Evolutionary conservation across 2,797 vertebrate genomes (phyloP), one percentile per base, ranked within the genome.

Genomic region (Okamejei kenojei): DNA sequence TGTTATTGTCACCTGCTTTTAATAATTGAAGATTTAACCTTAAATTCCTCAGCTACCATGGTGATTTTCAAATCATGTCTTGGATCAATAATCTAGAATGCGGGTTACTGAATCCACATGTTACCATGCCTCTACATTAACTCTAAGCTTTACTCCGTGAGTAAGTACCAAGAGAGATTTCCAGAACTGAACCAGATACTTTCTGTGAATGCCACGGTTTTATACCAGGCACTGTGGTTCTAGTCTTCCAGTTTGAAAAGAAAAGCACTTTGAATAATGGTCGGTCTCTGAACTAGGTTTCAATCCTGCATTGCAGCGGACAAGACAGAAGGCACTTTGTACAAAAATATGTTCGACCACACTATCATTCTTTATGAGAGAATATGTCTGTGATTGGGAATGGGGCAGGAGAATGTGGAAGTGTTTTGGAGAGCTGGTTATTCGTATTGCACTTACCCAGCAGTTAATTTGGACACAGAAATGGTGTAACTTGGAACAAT

Each of bases 401-500:
- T 54, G 71, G 23, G 68, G 38, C 63, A 23, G 15, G 32, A 32
- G 88, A 29, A 45, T 23, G 32, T 91, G 13, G 29, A 88, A 35
- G 63, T 88, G 61, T 88, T 91, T 71, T 17, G 26, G 38, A 74
- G 90, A 74, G 2, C 71, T 29, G 38, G 23, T 29, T 54, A 19
- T 91, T 92, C 68, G 76, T 54, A 54, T 54, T 23, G 71, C 73
- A 71, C 76, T 92, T 76, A 92, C 45, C n/a, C 35, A 76, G 38
- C 26, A 45, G 15, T 54, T 92, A n/a, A 45, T 74, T 26, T 45
- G 90, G 35, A 38, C 71, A 92, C 68, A 92, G 71, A 92, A 29
- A 92, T 7, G 17, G 84, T 9, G 68, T 35, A 68, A 65, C 19
- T 76, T 76, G 15, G 21, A 76, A 92, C 76, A 92, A 74, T 29